Conservation (phyloP, 2,888 invertebrate genomes). For the Heliconius aoede region DNA sequence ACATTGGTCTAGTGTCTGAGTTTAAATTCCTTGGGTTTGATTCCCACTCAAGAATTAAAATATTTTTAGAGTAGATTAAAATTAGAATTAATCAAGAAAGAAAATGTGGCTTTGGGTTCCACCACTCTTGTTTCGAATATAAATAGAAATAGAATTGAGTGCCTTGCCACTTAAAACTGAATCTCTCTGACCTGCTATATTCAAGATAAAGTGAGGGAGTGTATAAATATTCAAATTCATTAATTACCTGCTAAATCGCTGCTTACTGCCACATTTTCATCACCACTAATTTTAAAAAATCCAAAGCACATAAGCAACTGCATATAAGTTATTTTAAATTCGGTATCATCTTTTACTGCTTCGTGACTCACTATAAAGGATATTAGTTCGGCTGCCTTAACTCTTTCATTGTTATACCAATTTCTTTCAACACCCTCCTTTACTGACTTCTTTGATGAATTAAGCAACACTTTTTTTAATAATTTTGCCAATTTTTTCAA, state of each 20-base stretch:
- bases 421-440: constrained; percentile 77
- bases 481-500: constrained; percentile 85
- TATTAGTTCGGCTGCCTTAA: constrained; percentile 84
- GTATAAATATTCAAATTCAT: not conserved
- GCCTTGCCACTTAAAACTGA: not conserved
- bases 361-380: constrained; percentile 82
- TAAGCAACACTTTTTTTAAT: constrained; percentile 85
- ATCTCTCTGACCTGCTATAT: not conserved
- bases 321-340: constrained; percentile 87
- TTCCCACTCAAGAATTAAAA: too few species aligned
- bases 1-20: not conserved
- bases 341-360: constrained; percentile 79
- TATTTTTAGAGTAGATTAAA: too few species aligned
- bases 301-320: constrained; percentile 86
- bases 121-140: not conserved
- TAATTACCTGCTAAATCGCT: constrained; percentile 84
- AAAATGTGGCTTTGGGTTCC: not conserved
- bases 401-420: constrained; percentile 88
- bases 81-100: too few species aligned
- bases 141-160: not conserved
- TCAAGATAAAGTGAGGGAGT: not conserved
- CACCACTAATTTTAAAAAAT: constrained; percentile 84
- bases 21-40: too few species aligned
- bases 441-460: constrained; percentile 79
- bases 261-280: constrained; percentile 79